phyloP scores from a whole-genome alignment of 2,797 vertebrate species.

The Gymnopithys bicolor region DNA sequence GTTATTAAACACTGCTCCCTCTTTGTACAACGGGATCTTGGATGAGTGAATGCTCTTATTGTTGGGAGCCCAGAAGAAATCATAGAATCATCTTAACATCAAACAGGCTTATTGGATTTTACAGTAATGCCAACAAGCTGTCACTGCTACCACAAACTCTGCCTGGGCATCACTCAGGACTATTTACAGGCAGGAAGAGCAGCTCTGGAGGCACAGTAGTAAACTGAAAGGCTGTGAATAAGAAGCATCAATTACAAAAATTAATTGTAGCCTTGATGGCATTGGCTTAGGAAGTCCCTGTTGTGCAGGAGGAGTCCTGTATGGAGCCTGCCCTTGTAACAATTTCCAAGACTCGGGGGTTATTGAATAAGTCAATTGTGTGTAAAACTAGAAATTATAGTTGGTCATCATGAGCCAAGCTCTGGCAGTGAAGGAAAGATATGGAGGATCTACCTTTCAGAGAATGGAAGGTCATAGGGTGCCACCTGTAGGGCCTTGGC shows the following conservation, averaged over 20 bases:
- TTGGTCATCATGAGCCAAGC: background rate
- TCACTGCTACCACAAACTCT: background rate
- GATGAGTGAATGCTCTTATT: constrained; percentile 38
- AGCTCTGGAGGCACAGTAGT: background rate
- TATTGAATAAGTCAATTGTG: background rate
- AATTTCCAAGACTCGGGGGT: background rate
- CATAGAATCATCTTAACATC: constrained; percentile 41
- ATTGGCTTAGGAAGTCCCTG: background rate
- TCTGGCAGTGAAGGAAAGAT: background rate
- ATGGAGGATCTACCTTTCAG: background rate
- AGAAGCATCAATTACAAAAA: background rate
- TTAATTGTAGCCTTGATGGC: background rate
- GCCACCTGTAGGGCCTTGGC: background rate
- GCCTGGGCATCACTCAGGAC: background rate
- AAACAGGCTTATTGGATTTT: constrained; percentile 41
- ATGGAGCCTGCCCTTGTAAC: background rate
- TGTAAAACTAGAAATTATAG: background rate
- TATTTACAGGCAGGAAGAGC: background rate
- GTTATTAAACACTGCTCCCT: background rate
- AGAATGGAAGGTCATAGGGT: background rate
- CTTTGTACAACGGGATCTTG: background rate
- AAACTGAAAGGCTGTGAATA: background rate
- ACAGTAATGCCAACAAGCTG: constrained; percentile 3
- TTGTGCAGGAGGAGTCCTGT: background rate
- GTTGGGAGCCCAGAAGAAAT: constrained; percentile 36